Percentiles rank a stretch among this genome's conserved stretches.
phyloP scores from a whole-genome alignment of 2,113 vertebrate genomes.

The Amphiprion ocellaris region DNA sequence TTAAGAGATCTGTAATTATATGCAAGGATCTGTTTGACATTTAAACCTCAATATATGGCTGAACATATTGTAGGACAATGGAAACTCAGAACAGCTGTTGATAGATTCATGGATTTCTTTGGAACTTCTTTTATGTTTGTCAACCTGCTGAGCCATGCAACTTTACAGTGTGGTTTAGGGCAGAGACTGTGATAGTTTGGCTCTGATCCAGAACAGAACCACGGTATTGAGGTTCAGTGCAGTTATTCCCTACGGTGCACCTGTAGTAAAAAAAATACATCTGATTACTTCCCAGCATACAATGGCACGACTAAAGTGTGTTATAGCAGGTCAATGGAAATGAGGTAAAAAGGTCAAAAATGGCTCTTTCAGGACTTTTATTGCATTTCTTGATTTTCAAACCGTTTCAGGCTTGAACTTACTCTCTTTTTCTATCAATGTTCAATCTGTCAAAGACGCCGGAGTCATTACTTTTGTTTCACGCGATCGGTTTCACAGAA shows the following conservation, averaged over 20 bases:
- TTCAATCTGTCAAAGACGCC: conserved; percentile 18
- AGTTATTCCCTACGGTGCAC: conserved; percentile 19
- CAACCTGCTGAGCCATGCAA: not conserved
- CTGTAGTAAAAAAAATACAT: conserved; percentile 26
- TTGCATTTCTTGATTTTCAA: conserved; percentile 34
- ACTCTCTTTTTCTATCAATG: conserved; percentile 22
- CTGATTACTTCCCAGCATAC: conserved; percentile 33
- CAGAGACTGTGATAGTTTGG: not conserved
- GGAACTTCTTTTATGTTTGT: not conserved
- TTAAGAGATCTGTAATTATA: not conserved
- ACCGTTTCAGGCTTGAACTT: conserved; percentile 43
- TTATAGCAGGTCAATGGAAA: not conserved
- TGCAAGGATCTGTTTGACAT: not conserved
- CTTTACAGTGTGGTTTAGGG: not conserved
- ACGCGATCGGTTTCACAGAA: conserved; percentile 25
- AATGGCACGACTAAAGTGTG: conserved; percentile 5
- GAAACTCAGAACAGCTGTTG: not conserved
- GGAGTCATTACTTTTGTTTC: conserved; percentile 39
- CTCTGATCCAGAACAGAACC: conserved; percentile 19
- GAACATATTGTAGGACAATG: conserved; percentile 5
- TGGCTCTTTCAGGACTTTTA: conserved; percentile 5
- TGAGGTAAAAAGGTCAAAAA: not conserved
- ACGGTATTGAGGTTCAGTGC: conserved; percentile 25
- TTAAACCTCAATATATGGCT: not conserved
- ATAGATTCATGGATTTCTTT: not conserved